Evolutionary conservation across 2,797 vertebrate genomes (phyloP), one percentile per base, ranked within the genome.

Genomic region (Myotis pilosus): DNA sequence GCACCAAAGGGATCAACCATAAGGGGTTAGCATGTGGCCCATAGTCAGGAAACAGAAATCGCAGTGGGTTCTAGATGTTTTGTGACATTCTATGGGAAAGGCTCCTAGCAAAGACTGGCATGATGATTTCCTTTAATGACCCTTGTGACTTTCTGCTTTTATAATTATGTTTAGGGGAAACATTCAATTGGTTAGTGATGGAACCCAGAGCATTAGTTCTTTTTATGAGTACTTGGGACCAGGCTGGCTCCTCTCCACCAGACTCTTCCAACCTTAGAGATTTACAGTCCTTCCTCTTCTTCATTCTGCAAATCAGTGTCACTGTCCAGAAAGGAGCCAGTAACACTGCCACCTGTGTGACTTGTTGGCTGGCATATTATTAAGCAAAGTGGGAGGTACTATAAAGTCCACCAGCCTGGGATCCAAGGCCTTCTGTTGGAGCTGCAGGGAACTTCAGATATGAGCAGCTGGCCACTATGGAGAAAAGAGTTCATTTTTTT

Each of bases 311-410:
- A 98, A 98, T 98, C 98, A 99, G 98, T 10, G 87, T 98, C 22
- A 99, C 98, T 91, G 96, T 98, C 83, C 99, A 99, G 98, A 99
- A 99, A 97, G 98, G 98, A 95, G 99, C 97, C 5, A 99, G 99
- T 98, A 99, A 99, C 98, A 99, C 99, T 13, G 98, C 99, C 57
- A 99, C 99, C 47, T 99, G 99, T 1, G 98, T 99, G 62, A 99
- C 99, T 97, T 99, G 99, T 92, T 98, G 99, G 72, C 96, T 99
- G 97, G 99, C 99, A 4, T 99, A 99, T 99, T 98, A 96, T 98
- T 99, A 89, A 99, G 98, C 97, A 98, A 99, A 96, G 99, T 99
- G 6, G 99, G 99, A 66, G 99, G 98, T 36, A n/a, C 33, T 69
- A 98, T 99, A 96, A 98, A 98, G 98, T 99, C 99, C 38, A 99